phyloP scores from a whole-genome alignment of 2,888 invertebrate species.

The Himalopsyche kuldschensis region DNA sequence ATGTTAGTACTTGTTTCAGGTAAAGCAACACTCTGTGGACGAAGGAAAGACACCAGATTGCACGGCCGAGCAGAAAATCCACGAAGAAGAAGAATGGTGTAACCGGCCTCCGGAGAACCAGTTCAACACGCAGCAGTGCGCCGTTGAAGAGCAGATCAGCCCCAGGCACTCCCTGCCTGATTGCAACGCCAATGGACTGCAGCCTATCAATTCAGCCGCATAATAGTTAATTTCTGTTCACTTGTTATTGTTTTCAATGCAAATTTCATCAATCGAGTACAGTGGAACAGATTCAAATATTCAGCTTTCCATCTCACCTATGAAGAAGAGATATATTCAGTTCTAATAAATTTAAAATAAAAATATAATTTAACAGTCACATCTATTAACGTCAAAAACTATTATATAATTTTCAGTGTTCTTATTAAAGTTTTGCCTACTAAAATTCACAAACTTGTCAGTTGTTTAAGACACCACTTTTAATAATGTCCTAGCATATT shows the following conservation, averaged over 20 bases:
- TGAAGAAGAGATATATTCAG: background rate
- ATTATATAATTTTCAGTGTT: no score
- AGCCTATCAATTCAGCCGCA: conserved; percentile 39
- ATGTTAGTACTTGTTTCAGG: conserved; percentile 14
- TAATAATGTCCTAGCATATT: no score
- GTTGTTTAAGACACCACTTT: no score
- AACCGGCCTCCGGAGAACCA: background rate
- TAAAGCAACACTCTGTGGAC: background rate
- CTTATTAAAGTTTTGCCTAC: no score
- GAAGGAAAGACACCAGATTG: background rate
- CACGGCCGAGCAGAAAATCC: background rate
- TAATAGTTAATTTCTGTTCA: conserved; percentile 12
- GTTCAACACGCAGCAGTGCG: conserved; percentile 39
- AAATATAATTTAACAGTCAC: no score
- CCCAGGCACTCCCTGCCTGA: conserved; percentile 44
- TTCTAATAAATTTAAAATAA: background rate
- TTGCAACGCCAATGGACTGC: conserved; percentile 47
- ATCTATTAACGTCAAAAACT: no score
- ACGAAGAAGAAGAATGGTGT: conserved; percentile 17
- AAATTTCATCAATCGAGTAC: background rate
- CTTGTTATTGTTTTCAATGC: background rate
- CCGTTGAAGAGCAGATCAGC: conserved; percentile 47
- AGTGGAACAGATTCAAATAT: background rate
- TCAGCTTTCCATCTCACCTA: background rate
- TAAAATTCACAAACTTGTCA: no score